These are phyloP conservation scores for Graphium colonna DNA, from an alignment of 2,888 invertebrate species.

Conservation along the genomic window DNA sequence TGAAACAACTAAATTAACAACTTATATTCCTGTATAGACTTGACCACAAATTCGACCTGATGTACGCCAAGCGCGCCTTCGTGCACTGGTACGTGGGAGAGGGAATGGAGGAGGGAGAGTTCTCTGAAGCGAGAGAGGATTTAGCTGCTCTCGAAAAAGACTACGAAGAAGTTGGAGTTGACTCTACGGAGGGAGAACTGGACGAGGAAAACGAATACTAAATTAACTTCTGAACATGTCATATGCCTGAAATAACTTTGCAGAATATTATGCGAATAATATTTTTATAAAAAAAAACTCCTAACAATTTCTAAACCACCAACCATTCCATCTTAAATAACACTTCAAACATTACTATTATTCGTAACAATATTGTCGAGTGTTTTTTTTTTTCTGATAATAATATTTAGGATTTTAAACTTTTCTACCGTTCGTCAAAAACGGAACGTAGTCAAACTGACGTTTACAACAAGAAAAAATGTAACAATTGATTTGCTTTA, in stretches of 20 bases:
- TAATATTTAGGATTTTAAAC: conserved; percentile 23
- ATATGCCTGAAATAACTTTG: too few species aligned
- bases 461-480: conserved; percentile 1
- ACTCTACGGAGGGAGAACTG: conserved; percentile 85
- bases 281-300: too few species aligned
- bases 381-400: too few species aligned
- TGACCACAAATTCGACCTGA: conserved; percentile 96
- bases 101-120: conserved; percentile 94
- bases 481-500: background rate
- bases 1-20: too few species aligned
- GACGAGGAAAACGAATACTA: conserved; percentile 86
- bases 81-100: conserved; percentile 97
- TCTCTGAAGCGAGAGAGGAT: conserved; percentile 93
- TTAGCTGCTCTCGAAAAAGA: conserved; percentile 89
- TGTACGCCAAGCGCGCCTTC: conserved; percentile 97
- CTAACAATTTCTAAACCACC: conserved; percentile 7
- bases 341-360: too few species aligned
- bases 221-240: too few species aligned
- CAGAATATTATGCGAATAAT: too few species aligned
- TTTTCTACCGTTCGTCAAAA: background rate
- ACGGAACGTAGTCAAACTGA: conserved; percentile 4
- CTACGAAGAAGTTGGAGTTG: conserved; percentile 89
- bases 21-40: too few species aligned
- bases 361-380: too few species aligned
- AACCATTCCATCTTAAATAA: conserved; percentile 3